Base-by-base conservation (phyloP, 2,888 invertebrate species). In the Lomographa bimaculata region DNA sequence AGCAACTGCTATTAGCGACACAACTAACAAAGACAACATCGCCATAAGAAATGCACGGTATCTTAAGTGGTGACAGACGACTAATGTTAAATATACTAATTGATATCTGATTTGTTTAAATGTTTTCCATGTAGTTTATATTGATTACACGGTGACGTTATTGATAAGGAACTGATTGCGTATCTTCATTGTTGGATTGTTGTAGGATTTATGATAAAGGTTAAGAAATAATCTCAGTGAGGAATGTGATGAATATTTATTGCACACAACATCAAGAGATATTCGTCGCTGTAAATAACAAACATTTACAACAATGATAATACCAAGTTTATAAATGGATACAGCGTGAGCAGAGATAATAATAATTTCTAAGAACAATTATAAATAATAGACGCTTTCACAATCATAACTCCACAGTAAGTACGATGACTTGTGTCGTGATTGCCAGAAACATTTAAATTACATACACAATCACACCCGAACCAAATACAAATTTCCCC, bases 21-120 rank as follows among this genome's bases (percentile, higher is more conserved):
- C 29, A 7, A 42, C 10, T 18, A 42, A 8, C 7, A 49, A 12
- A 3, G 27, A 7, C 33, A 33, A 27, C 30, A 40, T 43, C 10
- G 14, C 10, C 4, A 8, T 12, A 17, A 16, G 1, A 25, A 41
- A 25, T 41, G 29, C 12, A 2, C 4, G 14, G 14, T 3, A 14
- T n/a, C 3, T 14, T 2, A 14, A 14, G 14, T 3, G 14, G 2
- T 14, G 14, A 4, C 14, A 27, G 8, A 23, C 26, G 14, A 23
- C 33, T 39, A 32, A 33, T 44, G 37, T 2, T 21, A n/a, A 23
- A 38, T 5, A n/a, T 17, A 24, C 19, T 27, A 39, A 38, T 44
- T 38, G 23, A 28, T 20, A 34, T 35, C 18, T 48, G 37, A 44
- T 41, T 38, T 40, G 30, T 33, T 19, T 30, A 14, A 14, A 26